A percentile compares a stretch with the other conserved stretches of the same genome.
Evolutionary conservation across 1,140 invertebrate genomes (phyloP).

Genomic region (Mesaphorura yosii): DNA sequence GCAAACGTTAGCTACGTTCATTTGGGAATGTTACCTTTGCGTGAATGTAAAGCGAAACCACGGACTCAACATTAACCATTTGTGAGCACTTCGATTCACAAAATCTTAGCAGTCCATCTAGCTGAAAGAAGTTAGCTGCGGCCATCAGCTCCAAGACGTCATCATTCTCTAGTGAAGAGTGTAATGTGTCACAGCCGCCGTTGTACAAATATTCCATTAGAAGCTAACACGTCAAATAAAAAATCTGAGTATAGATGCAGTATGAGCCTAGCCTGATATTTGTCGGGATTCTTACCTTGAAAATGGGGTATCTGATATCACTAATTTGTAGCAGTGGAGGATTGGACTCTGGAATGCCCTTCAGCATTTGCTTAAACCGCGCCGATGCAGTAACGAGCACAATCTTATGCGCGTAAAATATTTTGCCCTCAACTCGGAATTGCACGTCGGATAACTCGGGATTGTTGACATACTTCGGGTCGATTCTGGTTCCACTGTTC

Average conservation of each 20-base stretch:
- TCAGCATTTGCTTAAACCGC: slow-evolving; percentile 73
- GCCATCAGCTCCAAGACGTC: slow-evolving; percentile 81
- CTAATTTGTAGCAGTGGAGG: slow-evolving; percentile 80
- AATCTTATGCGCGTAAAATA: slow-evolving; percentile 91
- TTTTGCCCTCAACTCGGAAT: slow-evolving; percentile 74
- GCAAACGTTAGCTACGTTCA: not conserved
- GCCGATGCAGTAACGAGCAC: slow-evolving; percentile 80
- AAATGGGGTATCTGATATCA: slow-evolving; percentile 82
- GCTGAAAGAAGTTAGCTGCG: slow-evolving; percentile 80
- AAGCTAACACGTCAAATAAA: slow-evolving; percentile 47
- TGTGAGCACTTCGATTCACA: slow-evolving; percentile 73
- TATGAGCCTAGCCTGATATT: not conserved
- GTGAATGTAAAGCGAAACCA: slow-evolving; percentile 84
- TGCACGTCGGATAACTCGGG: slow-evolving; percentile 80
- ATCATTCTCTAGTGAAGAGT: slow-evolving; percentile 43
- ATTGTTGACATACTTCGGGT: slow-evolving; percentile 85
- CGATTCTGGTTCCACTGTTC: slow-evolving; percentile 60
- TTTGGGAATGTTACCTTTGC: slow-evolving; percentile 57
- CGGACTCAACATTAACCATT: slow-evolving; percentile 73
- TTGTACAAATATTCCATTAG: slow-evolving; percentile 89
- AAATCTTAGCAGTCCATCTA: slow-evolving; percentile 69
- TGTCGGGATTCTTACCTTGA: slow-evolving; percentile 50
- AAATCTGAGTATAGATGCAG: slow-evolving; percentile 3
- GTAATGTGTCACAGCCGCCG: slow-evolving; percentile 52
- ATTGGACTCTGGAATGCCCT: slow-evolving; percentile 58